phyloP scores from a whole-genome alignment of 2,797 vertebrate species.

The Phoxinus dragarum region DNA sequence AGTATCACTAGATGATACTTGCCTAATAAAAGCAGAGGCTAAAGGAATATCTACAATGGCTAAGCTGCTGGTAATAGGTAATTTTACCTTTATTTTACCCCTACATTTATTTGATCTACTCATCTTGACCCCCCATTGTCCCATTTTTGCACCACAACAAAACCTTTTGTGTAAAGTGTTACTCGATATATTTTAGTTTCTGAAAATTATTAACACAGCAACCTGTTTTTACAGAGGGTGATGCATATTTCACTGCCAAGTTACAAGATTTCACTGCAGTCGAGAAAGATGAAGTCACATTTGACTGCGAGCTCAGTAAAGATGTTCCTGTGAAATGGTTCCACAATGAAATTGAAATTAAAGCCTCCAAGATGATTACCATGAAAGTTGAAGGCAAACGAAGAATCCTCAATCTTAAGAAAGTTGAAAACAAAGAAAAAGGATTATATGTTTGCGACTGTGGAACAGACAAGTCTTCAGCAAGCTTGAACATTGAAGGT shows the following conservation, averaged over 20 bases:
- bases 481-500: constrained; percentile 88
- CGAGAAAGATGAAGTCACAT: constrained; percentile 90
- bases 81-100: constrained; percentile 19
- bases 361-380: constrained; percentile 85
- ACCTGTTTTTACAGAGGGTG: constrained; percentile 84
- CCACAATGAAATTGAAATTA: constrained; percentile 89
- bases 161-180: not conserved
- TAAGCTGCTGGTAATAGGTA: constrained; percentile 95
- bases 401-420: constrained; percentile 89
- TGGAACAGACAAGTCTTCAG: constrained; percentile 91
- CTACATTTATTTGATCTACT: constrained; percentile 10
- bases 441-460: constrained; percentile 94
- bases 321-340: constrained; percentile 97
- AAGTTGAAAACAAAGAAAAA: constrained; percentile 85
- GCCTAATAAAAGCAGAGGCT: constrained; percentile 93
- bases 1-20: constrained; percentile 92
- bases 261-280: constrained; percentile 93
- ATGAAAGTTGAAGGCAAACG: constrained; percentile 87
- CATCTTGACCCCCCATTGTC: not conserved
- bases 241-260: constrained; percentile 93
- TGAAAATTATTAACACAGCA: constrained; percentile 18
- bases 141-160: constrained; percentile 7
- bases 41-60: constrained; percentile 86
- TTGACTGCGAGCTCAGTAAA: constrained; percentile 96
- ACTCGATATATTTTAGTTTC: not conserved